phyloP scores from a whole-genome alignment of 2,113 vertebrate species.

The Myrmecophaga tridactyla region DNA sequence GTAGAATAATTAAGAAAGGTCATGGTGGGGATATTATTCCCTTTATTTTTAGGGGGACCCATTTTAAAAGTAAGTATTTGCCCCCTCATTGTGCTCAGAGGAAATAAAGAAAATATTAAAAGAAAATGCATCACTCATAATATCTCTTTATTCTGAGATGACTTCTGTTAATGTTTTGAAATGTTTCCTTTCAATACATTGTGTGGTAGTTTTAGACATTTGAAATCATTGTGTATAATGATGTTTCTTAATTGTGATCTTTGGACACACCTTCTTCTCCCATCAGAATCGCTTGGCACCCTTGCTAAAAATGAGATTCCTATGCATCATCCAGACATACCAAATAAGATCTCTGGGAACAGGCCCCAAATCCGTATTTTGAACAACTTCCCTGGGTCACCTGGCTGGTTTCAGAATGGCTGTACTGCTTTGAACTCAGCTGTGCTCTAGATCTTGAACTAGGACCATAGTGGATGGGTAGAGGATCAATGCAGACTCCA shows the following conservation, averaged over 20 bases:
- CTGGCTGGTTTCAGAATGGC: no score
- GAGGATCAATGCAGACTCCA: neutral
- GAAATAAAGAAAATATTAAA: neutral
- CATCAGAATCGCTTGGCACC: neutral
- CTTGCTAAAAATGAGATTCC: neutral
- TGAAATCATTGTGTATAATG: neutral
- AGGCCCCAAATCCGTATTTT: neutral
- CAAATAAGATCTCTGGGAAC: neutral
- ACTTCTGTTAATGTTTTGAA: neutral
- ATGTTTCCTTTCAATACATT: neutral
- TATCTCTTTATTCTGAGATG: neutral
- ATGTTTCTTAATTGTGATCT: neutral
- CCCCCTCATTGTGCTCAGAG: neutral
- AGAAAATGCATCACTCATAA: neutral
- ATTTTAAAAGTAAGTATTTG: neutral
- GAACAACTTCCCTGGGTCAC: neutral
- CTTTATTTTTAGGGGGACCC: neutral
- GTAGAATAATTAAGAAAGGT: neutral
- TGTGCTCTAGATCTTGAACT: neutral
- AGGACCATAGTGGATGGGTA: neutral
- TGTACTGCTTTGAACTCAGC: neutral
- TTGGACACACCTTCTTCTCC: neutral
- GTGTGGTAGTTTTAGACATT: neutral
- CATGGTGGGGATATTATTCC: neutral
- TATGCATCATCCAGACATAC: neutral